Conservation (phyloP, 1,140 invertebrate genomes). For the Drosophila virilis region DNA sequence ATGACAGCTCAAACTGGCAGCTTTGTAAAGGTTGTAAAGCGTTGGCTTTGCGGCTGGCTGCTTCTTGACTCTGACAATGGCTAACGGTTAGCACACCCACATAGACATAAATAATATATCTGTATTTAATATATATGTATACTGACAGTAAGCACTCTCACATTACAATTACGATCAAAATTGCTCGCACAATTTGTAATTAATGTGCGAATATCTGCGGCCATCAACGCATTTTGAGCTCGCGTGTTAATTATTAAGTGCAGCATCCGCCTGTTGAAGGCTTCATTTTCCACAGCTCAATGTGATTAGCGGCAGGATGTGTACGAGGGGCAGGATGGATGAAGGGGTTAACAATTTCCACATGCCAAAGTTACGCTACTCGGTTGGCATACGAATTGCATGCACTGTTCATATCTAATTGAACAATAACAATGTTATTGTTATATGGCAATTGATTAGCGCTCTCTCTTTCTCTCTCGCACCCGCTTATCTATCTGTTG, state of each 20-base stretch:
- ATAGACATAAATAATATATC: neutral
- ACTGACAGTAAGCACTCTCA: too few species aligned
- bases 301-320: conserved; percentile 64
- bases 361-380: neutral
- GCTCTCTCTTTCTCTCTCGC: neutral
- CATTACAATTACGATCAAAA: neutral
- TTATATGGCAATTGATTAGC: conserved; percentile 17
- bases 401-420: conserved; percentile 33
- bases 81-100: neutral
- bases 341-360: neutral
- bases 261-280: conserved; percentile 58
- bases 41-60: conserved; percentile 9
- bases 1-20: conserved; percentile 16
- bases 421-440: conserved; percentile 26
- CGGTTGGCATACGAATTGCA: neutral
- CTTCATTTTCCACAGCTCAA: conserved; percentile 48
- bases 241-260: conserved; percentile 70
- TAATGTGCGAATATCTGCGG: conserved; percentile 54
- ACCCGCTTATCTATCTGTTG: neutral
- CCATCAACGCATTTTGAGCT: conserved; percentile 45
- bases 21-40: neutral
- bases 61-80: conserved; percentile 8
- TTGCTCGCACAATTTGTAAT: conserved; percentile 37
- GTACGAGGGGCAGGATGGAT: neutral
- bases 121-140: neutral